These are phyloP conservation scores for Hybognathus amarus DNA, from an alignment of 2,797 vertebrate species.

Conservation along the genomic window DNA sequence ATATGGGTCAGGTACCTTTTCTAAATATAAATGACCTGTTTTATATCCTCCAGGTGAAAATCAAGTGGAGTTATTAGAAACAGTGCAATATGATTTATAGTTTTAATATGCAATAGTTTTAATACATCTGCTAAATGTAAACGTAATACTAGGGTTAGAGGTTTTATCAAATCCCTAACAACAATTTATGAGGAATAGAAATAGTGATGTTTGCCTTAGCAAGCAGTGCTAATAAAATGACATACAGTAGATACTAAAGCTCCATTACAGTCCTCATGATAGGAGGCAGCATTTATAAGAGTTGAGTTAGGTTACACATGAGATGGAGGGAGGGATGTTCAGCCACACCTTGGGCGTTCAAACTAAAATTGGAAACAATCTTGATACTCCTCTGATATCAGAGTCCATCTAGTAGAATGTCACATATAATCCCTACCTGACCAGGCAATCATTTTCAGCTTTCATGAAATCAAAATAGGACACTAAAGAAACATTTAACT, in stretches of 20 bases:
- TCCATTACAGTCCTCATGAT: slow-evolving; percentile 15
- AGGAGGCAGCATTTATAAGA: not conserved
- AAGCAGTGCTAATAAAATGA: slow-evolving; percentile 17
- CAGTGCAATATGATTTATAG: not conserved
- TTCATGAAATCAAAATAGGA: slow-evolving; percentile 3
- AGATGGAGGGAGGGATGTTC: slow-evolving; percentile 9
- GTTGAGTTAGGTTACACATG: slow-evolving; percentile 20
- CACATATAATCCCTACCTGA: not conserved
- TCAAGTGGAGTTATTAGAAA: not conserved
- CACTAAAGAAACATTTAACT: not conserved
- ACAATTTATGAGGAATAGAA: not conserved
- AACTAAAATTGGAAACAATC: slow-evolving; percentile 33
- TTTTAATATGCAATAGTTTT: not conserved
- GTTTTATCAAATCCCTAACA: slow-evolving; percentile 7
- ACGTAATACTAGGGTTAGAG: not conserved
- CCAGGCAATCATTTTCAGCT: not conserved
- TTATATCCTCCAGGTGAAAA: not conserved
- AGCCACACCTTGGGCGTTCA: slow-evolving; percentile 6
- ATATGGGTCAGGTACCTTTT: not conserved
- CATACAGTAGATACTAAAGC: not conserved
- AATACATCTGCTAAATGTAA: slow-evolving; percentile 12
- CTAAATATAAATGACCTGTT: slow-evolving; percentile 11
- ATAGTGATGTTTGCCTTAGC: slow-evolving; percentile 5
- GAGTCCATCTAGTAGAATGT: not conserved
- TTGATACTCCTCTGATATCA: slow-evolving; percentile 12